A percentile compares a stretch with the other conserved stretches of the same genome.
These are phyloP conservation scores for Luidia sarsii DNA, from an alignment of 53 echinoderm and acorn worm species.

Conservation along the genomic window DNA sequence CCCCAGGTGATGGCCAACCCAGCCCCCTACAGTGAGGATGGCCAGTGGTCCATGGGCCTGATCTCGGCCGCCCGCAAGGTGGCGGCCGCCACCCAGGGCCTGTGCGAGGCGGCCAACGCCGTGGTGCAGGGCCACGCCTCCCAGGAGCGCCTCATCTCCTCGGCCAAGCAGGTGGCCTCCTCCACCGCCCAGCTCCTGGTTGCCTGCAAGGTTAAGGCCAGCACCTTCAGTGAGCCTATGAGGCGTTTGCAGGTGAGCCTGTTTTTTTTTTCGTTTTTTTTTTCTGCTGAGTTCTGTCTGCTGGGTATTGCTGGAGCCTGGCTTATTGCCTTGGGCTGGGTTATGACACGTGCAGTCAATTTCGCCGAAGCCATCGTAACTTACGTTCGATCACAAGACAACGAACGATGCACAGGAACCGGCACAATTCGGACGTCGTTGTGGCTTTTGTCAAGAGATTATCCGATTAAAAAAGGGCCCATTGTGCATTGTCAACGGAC, in stretches of 20 bases:
- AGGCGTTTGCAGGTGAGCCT: slow-evolving; percentile 86
- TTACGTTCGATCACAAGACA: too few relatives aligned
- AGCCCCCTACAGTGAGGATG: slow-evolving; percentile 91
- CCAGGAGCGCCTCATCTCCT: slow-evolving; percentile 91
- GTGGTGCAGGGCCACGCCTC: slow-evolving; percentile 95
- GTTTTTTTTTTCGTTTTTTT: neutral
- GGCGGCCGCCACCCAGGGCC: slow-evolving; percentile 91
- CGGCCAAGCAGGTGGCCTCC: slow-evolving; percentile 94
- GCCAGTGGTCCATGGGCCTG: slow-evolving; percentile 98
- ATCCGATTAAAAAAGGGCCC: too few relatives aligned
- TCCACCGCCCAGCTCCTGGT: slow-evolving; percentile 96
- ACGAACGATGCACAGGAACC: too few relatives aligned
- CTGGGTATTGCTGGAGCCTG: slow-evolving; percentile 38
- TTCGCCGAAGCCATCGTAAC: too few relatives aligned
- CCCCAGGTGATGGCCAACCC: slow-evolving; percentile 77
- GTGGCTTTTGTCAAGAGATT: too few relatives aligned
- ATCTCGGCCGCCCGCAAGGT: slow-evolving; percentile 94
- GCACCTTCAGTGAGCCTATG: slow-evolving; percentile 97
- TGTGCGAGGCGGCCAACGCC: slow-evolving; percentile 94
- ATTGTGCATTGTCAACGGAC: too few relatives aligned
- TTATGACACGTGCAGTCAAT: too few relatives aligned
- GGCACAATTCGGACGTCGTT: too few relatives aligned
- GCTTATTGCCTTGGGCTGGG: too few relatives aligned
- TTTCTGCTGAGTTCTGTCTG: slow-evolving; percentile 53
- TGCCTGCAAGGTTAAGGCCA: slow-evolving; percentile 96